phyloP scores from a whole-genome alignment of 2,888 invertebrate species.

The Crepidodera aurea region DNA sequence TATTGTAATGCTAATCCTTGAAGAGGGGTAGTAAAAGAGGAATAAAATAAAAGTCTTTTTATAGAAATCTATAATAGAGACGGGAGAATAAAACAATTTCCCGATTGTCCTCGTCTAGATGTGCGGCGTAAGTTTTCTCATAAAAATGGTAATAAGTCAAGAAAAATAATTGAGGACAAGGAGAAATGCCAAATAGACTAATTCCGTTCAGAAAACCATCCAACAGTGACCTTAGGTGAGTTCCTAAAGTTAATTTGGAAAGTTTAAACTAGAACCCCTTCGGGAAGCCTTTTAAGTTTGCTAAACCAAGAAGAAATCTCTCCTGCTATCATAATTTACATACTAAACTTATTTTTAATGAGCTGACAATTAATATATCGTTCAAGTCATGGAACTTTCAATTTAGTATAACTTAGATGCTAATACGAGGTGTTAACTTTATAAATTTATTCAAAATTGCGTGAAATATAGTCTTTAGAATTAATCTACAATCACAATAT shows the following conservation, averaged over 20 bases:
- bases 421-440: conserved; percentile 6
- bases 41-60: neutral
- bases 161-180: conserved; percentile 9
- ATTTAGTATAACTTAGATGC: conserved; percentile 6
- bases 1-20: neutral
- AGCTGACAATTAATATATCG: conserved; percentile 17
- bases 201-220: neutral
- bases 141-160: conserved; percentile 17
- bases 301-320: conserved; percentile 20
- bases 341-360: conserved; percentile 31
- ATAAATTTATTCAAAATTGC: conserved; percentile 7
- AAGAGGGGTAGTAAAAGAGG: neutral
- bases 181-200: conserved; percentile 13
- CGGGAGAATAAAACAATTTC: neutral
- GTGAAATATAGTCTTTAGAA: neutral
- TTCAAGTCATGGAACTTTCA: conserved; percentile 15
- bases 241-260: conserved; percentile 11
- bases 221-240: conserved; percentile 15
- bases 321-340: conserved; percentile 25
- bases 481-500: too few species aligned
- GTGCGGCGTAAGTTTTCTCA: conserved; percentile 1
- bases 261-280: conserved; percentile 21
- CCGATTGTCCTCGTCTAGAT: neutral
- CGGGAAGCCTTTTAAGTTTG: conserved; percentile 24
- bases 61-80: neutral